Base-by-base conservation (phyloP, 2,113 vertebrate species). In the Aplodontia rufa region DNA sequence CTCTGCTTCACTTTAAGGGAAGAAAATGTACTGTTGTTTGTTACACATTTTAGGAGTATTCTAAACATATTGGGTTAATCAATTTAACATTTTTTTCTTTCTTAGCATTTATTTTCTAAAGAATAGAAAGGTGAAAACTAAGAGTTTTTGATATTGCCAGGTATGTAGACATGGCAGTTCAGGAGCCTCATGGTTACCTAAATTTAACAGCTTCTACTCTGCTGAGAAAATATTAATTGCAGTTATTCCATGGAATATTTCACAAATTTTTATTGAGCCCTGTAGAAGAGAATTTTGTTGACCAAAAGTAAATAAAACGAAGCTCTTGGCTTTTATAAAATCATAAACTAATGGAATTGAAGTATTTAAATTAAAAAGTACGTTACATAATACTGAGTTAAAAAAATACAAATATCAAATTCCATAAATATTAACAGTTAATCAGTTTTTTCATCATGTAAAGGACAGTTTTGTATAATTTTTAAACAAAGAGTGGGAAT, bases 91-190 rank as follows among this genome's bases (percentile, higher is more conserved):
- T n/a, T n/a, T n/a, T n/a, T 22, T 93, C 79, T 82, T 79, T 49
- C 83, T 53, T 93, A 19, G 47, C 66, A 66, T 85, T 81, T 68
- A 35, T 81, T 94, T 95, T 89, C 85, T 93, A 72, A 91, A 74
- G 62, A 51, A 93, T 51, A 72, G 53, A 58, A 81, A 72, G 26
- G 60, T 90, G 40, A 90, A 58, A 75, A 72, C 42, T 60, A 28
- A 86, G 87, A 74, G 85, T 93, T 66, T 92, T 74, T 80, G 30
- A 53, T 47, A 45, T 92, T 64, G 40, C 82, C 74, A 82, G 53
- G 58, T 79, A 60, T 51, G 81, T n/a, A n/a, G 45, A 16, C 9
- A 12, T 49, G 53, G 24, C 62, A 26, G 78, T 62, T 94, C 64
- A 49, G 68, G 76, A 87, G 28, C 62, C 69, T 2, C 8, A 0